Base-by-base conservation (phyloP, 2,797 vertebrate genomes). In the Poeciliopsis presidionis region DNA sequence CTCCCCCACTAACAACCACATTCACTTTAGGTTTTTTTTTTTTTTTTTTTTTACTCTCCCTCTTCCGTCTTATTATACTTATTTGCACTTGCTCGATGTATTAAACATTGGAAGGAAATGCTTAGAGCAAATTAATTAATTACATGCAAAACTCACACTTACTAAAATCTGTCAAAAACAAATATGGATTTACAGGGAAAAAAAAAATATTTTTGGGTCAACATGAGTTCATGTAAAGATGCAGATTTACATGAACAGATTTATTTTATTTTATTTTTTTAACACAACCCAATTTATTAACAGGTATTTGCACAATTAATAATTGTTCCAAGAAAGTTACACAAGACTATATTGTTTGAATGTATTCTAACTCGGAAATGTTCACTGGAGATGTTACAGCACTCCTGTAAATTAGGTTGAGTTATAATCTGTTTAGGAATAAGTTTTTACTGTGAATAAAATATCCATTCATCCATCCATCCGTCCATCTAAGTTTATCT, bases 31-130 rank as follows among this genome's bases (percentile, higher is more conserved):
- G 1, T 22, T 73, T 55, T 73, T 51, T 74, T 74, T 77, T 72
- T 8, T 39, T 36, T 36, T 36, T 3, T 72, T 49, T 73, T 51
- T 79, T 74, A 36, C 36, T 39, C 36, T 65, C 73, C 73, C 78
- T 81, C 5, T 82, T 25, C 61, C 77, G n/a, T 71, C 65, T 73
- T 63, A 49, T 70, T 71, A 51, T 25, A 5, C 16, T 22, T 51
- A 41, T 22, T 25, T 28, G 20, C 36, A 61, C n/a, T 57, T 55
- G 75, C 74, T 75, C 45, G 51, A 72, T 78, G 74, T 84, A 76
- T 83, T 83, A 82, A 74, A 82, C 81, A 78, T 78, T 81, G 75
- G 72, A 84, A 81, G 79, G 78, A 78, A 87, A 78, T 81, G 81
- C 86, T 86, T 57, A 63, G 77, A 86, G 86, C 84, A 87, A 81